These are phyloP conservation scores for Spodoptera litura DNA, from an alignment of 1,140 invertebrate species.

Conservation along the genomic window DNA sequence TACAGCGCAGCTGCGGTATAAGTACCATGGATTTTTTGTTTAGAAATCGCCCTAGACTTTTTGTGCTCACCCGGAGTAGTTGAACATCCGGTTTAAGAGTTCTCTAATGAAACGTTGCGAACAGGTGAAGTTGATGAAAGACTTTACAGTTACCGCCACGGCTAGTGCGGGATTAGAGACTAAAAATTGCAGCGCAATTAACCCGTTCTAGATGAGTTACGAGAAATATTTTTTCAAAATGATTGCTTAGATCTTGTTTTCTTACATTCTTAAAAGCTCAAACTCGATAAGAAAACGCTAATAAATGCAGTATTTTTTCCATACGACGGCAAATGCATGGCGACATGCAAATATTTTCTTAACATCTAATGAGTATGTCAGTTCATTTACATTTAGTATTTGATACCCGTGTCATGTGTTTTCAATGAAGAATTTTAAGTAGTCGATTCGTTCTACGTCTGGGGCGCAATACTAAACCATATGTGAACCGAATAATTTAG, in stretches of 20 bases:
- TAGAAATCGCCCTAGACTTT: constrained; percentile 17
- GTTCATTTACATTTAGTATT: not conserved
- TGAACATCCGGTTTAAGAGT: constrained; percentile 16
- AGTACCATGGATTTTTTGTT: constrained; percentile 18
- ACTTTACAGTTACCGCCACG: constrained; percentile 6
- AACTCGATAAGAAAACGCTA: too few species aligned
- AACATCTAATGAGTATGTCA: not conserved
- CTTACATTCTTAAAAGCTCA: too few species aligned
- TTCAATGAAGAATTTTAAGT: not conserved
- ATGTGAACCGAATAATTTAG: not conserved
- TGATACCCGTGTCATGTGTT: not conserved
- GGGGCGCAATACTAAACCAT: not conserved
- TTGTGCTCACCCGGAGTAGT: constrained; percentile 10
- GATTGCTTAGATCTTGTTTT: not conserved
- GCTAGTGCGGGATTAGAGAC: constrained; percentile 13
- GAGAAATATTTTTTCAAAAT: too few species aligned
- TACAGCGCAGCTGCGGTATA: constrained; percentile 18
- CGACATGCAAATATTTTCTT: constrained; percentile 6
- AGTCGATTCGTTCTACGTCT: constrained; percentile 8
- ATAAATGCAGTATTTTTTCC: not conserved
- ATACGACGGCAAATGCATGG: too few species aligned
- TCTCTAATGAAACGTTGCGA: constrained; percentile 8
- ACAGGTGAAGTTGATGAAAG: constrained; percentile 5
- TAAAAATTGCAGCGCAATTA: too few species aligned
- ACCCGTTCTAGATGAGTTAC: too few species aligned